Evolutionary conservation across 2,797 vertebrate genomes (phyloP).

Genomic region (Petrocephalus sullivani): DNA sequence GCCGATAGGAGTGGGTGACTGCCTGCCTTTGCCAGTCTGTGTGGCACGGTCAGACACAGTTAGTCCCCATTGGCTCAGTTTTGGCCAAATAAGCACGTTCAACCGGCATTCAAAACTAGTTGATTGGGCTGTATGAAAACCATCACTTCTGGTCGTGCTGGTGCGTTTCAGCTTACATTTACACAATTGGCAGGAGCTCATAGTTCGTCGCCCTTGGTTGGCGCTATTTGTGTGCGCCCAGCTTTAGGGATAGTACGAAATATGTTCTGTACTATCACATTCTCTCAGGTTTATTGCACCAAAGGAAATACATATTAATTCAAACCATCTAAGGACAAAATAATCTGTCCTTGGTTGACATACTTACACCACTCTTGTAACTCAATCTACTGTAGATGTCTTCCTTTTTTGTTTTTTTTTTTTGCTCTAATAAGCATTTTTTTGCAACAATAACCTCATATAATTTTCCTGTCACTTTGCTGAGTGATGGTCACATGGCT

Average conservation of each 20-base stretch:
- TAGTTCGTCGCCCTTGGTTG: neutral
- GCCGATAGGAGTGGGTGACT: neutral
- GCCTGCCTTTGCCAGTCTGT: neutral
- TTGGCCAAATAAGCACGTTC: neutral
- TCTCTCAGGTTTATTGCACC: neutral
- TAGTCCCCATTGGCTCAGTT: neutral
- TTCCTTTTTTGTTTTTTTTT: neutral
- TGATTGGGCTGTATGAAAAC: neutral
- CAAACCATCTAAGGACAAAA: neutral
- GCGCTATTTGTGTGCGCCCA: neutral
- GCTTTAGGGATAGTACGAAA: neutral
- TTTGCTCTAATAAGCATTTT: neutral
- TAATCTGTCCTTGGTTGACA: neutral
- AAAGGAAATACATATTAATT: neutral
- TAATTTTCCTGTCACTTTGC: neutral
- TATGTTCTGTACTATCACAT: neutral
- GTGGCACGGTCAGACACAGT: neutral
- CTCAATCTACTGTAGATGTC: neutral
- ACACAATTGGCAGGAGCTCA: neutral
- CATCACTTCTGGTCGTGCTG: neutral
- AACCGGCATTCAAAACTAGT: neutral
- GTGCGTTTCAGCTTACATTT: neutral
- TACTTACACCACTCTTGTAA: slow-evolving; percentile 1
- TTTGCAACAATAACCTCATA: slow-evolving; percentile 4
- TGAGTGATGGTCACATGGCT: neutral